Conservation (phyloP, 1,140 invertebrate species). For the Cepaea nemoralis region DNA sequence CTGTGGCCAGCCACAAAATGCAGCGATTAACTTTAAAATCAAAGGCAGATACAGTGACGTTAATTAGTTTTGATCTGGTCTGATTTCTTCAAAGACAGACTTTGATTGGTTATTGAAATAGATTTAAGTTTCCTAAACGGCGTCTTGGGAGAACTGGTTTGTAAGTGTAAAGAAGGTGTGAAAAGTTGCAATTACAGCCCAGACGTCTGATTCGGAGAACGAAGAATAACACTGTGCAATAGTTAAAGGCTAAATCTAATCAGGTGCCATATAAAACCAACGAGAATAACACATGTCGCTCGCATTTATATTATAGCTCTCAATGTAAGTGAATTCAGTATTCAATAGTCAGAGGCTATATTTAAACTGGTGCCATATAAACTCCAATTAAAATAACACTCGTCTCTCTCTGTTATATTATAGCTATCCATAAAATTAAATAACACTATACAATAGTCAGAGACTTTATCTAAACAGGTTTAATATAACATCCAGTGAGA, state of each 20-base stretch:
- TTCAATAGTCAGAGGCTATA: no score
- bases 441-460: no score
- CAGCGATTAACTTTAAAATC: neutral
- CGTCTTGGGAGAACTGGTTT: neutral
- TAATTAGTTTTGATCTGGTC: neutral
- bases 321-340: no score
- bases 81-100: neutral
- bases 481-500: no score
- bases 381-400: no score
- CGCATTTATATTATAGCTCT: no score
- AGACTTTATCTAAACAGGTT: no score
- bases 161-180: neutral
- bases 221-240: neutral
- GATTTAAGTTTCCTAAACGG: neutral
- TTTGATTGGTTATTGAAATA: constrained; percentile 13
- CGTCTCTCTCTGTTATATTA: no score
- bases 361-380: no score
- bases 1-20: neutral
- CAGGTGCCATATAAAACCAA: neutral
- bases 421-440: no score
- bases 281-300: neutral
- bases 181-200: neutral
- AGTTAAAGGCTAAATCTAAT: neutral
- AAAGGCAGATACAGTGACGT: neutral
- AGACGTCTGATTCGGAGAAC: neutral